Conservation (phyloP, 2,888 invertebrate species). For the Epistrophella euchroma region DNA sequence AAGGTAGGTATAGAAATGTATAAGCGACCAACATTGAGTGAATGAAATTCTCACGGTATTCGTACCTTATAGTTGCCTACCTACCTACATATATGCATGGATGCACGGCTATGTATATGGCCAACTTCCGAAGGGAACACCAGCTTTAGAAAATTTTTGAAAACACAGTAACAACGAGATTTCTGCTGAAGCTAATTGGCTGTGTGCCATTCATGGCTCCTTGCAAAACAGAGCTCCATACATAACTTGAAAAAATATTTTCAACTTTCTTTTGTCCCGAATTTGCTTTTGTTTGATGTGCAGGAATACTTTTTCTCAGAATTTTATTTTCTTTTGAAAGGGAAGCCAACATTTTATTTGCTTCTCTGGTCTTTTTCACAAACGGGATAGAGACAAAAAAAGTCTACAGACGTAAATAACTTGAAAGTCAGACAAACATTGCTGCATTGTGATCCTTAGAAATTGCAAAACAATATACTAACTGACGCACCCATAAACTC, state of each 20-base stretch:
- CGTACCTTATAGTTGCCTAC: neutral
- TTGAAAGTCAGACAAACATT: constrained; percentile 7
- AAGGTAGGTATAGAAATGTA: neutral
- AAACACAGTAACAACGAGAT: constrained; percentile 8
- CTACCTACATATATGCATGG: no score
- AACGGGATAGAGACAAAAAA: neutral
- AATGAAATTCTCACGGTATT: constrained; percentile 3
- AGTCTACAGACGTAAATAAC: neutral
- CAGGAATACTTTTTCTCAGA: neutral
- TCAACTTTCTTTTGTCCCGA: constrained; percentile 10
- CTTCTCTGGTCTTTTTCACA: neutral
- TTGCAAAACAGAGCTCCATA: neutral
- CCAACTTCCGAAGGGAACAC: no score
- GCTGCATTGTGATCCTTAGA: neutral
- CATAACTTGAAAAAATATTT: neutral
- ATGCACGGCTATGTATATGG: no score
- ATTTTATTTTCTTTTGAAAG: constrained; percentile 3
- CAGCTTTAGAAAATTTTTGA: constrained; percentile 15
- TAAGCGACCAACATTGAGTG: constrained; percentile 21
- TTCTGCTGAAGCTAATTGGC: constrained; percentile 15
- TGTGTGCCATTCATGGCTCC: constrained; percentile 5
- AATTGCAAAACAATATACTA: neutral
- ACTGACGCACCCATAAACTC: neutral
- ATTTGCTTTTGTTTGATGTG: neutral
- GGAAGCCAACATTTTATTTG: neutral